Conservation (phyloP, 2,888 invertebrate species). For the Rutpela maculata region DNA sequence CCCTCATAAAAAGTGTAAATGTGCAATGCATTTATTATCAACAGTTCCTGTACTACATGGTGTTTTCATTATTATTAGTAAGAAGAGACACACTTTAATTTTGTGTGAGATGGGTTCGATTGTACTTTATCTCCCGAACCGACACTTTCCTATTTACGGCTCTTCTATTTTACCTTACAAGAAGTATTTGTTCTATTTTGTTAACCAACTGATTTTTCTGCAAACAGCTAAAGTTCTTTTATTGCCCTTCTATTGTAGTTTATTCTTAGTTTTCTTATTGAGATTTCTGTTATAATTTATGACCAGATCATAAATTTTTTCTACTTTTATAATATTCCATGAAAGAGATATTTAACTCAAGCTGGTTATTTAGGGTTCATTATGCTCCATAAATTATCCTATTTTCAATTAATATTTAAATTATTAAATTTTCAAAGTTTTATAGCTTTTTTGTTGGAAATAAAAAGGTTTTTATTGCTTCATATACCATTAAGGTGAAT, state of each 20-base stretch:
- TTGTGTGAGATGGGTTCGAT: not conserved
- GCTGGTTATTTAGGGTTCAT: conserved; percentile 4
- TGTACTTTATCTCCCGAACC: not conserved
- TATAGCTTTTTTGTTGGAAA: conserved; percentile 19
- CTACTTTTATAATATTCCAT: conserved; percentile 23
- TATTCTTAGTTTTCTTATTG: not conserved
- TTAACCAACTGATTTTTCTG: not conserved
- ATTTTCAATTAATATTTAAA: conserved; percentile 33
- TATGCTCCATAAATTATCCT: conserved; percentile 15
- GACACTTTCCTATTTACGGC: not conserved
- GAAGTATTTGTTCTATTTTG: not conserved
- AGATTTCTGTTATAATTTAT: conserved; percentile 21
- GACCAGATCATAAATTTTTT: conserved; percentile 25
- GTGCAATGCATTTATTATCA: too few species aligned
- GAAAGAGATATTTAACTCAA: conserved; percentile 19
- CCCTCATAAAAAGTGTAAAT: too few species aligned
- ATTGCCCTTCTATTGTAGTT: not conserved
- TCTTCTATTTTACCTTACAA: not conserved
- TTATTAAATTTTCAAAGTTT: conserved; percentile 13
- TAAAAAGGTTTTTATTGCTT: conserved; percentile 11
- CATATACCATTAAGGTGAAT: conserved; percentile 7
- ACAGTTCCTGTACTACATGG: too few species aligned
- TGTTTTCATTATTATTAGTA: too few species aligned
- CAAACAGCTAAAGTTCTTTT: not conserved
- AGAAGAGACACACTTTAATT: not conserved